phyloP scores from a whole-genome alignment of 2,113 vertebrate species.

The Sakesphorus luctuosus region DNA sequence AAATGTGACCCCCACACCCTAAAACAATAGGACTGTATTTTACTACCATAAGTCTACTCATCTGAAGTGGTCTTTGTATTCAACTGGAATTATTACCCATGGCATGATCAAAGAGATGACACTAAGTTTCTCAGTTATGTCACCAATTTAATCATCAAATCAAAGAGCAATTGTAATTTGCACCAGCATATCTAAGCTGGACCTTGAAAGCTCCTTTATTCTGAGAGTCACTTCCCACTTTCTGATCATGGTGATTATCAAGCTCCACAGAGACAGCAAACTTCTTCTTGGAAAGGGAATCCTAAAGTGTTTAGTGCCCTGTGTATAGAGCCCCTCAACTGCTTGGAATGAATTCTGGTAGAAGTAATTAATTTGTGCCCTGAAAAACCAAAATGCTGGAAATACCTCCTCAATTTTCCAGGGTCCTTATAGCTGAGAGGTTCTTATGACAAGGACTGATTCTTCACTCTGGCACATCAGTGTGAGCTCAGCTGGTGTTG shows the following conservation, averaged over 20 bases:
- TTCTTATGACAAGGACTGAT: neutral
- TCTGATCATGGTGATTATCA: neutral
- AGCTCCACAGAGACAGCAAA: neutral
- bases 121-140: neutral
- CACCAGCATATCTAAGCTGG: neutral
- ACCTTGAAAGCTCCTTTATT: neutral
- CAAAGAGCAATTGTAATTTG: neutral
- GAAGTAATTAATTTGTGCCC: neutral
- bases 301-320: neutral
- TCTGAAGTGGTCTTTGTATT: neutral
- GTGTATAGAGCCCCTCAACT: neutral
- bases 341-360: neutral
- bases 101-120: neutral
- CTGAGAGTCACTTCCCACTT: neutral
- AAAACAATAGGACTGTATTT: neutral
- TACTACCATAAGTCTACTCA: neutral
- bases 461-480: neutral
- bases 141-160: neutral
- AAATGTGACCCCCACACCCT: neutral
- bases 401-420: neutral
- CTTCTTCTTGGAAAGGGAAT: neutral
- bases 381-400: neutral
- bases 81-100: neutral
- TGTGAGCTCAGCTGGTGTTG: neutral
- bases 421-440: neutral